Conservation (phyloP, 2,888 invertebrate genomes). For the Eupithecia inturbata region DNA sequence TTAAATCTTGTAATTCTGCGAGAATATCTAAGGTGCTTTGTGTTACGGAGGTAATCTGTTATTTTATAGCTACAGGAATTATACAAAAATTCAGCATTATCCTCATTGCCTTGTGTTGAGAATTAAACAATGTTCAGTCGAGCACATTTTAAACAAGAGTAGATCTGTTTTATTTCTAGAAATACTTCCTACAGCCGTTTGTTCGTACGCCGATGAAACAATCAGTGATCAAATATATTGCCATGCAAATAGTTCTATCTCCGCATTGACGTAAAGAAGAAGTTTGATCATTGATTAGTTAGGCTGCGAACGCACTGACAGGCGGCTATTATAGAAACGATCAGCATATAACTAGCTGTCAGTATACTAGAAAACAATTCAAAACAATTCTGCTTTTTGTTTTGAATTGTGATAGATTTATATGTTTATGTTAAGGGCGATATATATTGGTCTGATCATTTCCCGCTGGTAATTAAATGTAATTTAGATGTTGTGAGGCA, state of each 20-base stretch:
- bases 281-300: no score
- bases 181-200: background rate
- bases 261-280: background rate
- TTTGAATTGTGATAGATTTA: no score
- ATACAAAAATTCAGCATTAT: background rate
- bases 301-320: no score
- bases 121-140: background rate
- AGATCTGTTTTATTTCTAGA: background rate
- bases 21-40: slow-evolving; percentile 25
- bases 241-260: background rate
- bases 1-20: slow-evolving; percentile 34
- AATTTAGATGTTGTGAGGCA: no score
- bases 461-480: no score
- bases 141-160: background rate
- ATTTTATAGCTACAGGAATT: background rate
- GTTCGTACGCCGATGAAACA: background rate
- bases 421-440: no score
- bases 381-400: no score
- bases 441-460: no score
- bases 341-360: background rate
- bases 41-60: slow-evolving; percentile 22
- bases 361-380: no score
- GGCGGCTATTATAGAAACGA: background rate
- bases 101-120: background rate
- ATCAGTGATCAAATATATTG: background rate